Conservation (phyloP, 1,140 invertebrate genomes). For the Bombus fervidus region DNA sequence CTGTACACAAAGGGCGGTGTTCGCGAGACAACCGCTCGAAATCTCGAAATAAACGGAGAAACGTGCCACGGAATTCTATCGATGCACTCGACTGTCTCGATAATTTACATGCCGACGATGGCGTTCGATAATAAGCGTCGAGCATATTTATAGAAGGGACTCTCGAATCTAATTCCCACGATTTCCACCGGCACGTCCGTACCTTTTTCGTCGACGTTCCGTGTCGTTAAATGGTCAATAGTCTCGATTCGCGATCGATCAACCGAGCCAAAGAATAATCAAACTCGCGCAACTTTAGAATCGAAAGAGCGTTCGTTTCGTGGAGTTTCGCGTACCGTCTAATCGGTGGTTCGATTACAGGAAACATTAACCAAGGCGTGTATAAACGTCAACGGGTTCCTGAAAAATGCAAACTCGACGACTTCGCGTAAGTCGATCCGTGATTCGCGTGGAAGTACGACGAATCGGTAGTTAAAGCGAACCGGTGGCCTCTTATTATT, state of each 20-base stretch:
- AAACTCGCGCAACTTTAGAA: conserved; percentile 39
- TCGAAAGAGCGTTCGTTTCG: neutral
- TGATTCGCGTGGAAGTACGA: conserved; percentile 11
- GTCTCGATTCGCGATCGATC: neutral
- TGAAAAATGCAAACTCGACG: conserved; percentile 40
- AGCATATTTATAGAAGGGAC: conserved; percentile 56
- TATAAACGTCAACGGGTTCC: no score
- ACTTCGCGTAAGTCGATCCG: conserved; percentile 2
- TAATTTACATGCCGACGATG: conserved; percentile 60
- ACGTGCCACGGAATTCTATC: conserved; percentile 61
- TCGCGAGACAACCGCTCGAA: conserved; percentile 12
- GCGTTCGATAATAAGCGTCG: conserved; percentile 61
- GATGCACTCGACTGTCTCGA: conserved; percentile 48
- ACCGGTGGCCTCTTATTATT: conserved; percentile 37
- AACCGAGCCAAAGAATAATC: conserved; percentile 44
- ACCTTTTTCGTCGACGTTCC: neutral
- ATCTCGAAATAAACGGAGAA: conserved; percentile 50
- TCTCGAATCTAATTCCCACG: conserved; percentile 30
- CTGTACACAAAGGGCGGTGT: neutral
- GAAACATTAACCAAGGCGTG: neutral
- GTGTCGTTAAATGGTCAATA: no score
- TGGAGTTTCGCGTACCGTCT: conserved; percentile 10
- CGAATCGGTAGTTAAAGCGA: conserved; percentile 34
- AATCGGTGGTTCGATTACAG: conserved; percentile 48
- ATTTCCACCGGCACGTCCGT: conserved; percentile 5